Percentiles rank a stretch among this genome's conserved stretches.
Evolutionary conservation across 2,888 invertebrate genomes (phyloP).

Genomic region (Dryocosmus kuriphilus): DNA sequence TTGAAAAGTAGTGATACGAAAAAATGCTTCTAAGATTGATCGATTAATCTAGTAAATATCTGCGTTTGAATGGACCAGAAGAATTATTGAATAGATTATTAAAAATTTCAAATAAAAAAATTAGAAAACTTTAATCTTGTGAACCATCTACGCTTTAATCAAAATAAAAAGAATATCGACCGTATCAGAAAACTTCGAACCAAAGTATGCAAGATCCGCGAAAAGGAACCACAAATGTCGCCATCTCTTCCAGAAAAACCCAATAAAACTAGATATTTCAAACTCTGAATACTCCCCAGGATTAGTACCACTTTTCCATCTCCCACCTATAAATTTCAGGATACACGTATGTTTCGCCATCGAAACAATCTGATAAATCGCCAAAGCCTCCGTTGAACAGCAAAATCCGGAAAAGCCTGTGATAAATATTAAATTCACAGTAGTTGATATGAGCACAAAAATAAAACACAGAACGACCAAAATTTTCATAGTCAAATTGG

Average conservation of each 20-base stretch:
- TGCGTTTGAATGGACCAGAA: slow-evolving; percentile 57
- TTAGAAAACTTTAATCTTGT: background rate
- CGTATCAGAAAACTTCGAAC: background rate
- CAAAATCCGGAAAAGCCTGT: slow-evolving; percentile 44
- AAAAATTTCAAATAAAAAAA: slow-evolving; percentile 4
- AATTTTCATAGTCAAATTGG: slow-evolving; percentile 71
- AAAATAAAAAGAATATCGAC: background rate
- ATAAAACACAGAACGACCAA: slow-evolving; percentile 73
- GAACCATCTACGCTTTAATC: background rate
- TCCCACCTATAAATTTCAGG: background rate
- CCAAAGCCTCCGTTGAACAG: background rate
- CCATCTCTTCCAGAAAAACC: slow-evolving; percentile 3
- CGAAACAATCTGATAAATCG: background rate
- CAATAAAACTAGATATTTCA: slow-evolving; percentile 18
- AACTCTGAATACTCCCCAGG: background rate
- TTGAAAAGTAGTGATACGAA: background rate
- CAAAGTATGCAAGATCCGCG: background rate
- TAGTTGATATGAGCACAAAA: slow-evolving; percentile 60
- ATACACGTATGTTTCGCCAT: background rate
- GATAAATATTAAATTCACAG: slow-evolving; percentile 61
- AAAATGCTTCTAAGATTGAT: background rate
- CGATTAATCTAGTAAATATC: slow-evolving; percentile 40
- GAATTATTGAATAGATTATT: slow-evolving; percentile 41
- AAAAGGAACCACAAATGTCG: background rate
- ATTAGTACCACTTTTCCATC: background rate